These are phyloP conservation scores for Aphidoletes aphidimyza DNA, from an alignment of 2,888 invertebrate genomes.

Conservation along the genomic window DNA sequence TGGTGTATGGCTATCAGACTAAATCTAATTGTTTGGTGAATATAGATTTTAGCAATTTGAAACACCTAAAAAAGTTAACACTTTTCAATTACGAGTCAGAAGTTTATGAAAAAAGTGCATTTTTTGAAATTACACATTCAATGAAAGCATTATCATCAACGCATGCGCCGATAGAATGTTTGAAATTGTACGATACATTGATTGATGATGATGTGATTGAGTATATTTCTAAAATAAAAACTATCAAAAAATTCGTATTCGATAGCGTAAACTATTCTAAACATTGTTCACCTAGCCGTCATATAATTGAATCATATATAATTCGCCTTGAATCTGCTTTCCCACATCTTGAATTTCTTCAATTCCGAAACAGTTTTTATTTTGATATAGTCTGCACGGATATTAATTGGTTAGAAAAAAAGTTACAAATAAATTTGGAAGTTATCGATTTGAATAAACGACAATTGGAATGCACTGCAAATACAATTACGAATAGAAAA, in stretches of 20 bases:
- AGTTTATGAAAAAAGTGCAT: slow-evolving; percentile 29
- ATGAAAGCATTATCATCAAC: slow-evolving; percentile 1
- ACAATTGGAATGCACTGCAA: no score
- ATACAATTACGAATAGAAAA: no score
- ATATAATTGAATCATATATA: no score
- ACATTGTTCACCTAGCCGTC: no score
- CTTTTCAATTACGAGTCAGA: slow-evolving; percentile 17
- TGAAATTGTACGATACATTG: slow-evolving; percentile 5
- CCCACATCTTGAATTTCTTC: no score
- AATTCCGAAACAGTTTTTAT: no score
- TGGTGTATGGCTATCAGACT: slow-evolving; percentile 24
- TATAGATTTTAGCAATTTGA: neutral
- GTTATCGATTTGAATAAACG: no score
- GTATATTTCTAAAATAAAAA: slow-evolving; percentile 33
- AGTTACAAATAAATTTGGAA: no score
- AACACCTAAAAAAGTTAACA: slow-evolving; percentile 13
- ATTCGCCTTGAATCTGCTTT: no score
- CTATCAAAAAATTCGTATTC: slow-evolving; percentile 42
- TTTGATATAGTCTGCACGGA: no score
- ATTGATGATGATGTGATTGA: slow-evolving; percentile 13
- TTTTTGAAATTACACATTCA: slow-evolving; percentile 2
- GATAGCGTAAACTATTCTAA: neutral
- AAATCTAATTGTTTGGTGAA: slow-evolving; percentile 1
- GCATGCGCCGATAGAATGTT: slow-evolving; percentile 26
- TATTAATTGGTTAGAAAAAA: no score